phyloP scores from a whole-genome alignment of 2,888 invertebrate species.

The Hanleya hanleyi region DNA sequence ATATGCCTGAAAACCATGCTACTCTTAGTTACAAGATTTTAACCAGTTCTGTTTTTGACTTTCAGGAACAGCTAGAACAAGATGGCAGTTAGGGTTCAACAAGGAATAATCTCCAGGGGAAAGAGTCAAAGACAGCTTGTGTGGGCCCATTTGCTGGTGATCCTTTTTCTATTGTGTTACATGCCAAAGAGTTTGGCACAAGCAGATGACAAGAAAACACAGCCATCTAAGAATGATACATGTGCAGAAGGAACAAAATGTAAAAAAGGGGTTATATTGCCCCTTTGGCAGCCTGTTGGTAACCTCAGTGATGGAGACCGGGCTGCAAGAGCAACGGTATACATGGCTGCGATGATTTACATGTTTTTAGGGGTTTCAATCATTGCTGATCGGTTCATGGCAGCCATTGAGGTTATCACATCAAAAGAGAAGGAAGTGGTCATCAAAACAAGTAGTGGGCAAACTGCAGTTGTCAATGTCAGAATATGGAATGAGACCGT shows the following conservation, averaged over 20 bases:
- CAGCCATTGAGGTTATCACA: constrained; percentile 99
- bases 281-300: constrained; percentile 89
- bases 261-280: constrained; percentile 88
- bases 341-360: constrained; percentile 91
- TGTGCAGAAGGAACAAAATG: constrained; percentile 75
- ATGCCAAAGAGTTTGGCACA: not conserved
- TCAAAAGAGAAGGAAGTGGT: constrained; percentile 96
- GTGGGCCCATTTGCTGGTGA: too few species aligned
- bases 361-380: constrained; percentile 99
- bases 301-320: constrained; percentile 79
- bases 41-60: too few species aligned
- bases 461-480: constrained; percentile 90
- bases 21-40: too few species aligned
- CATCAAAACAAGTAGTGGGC: constrained; percentile 90
- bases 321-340: constrained; percentile 89
- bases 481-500: constrained; percentile 99
- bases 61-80: too few species aligned
- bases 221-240: not conserved
- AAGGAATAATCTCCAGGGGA: too few species aligned
- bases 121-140: too few species aligned
- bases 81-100: too few species aligned
- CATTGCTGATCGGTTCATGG: constrained; percentile 99
- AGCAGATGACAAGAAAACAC: not conserved
- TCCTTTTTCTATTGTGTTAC: not conserved
- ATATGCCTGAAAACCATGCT: too few species aligned